Evolutionary conservation across 2,113 vertebrate genomes (phyloP), one percentile per base, ranked within the genome.

Genomic region (Ceyx cyanopectus): DNA sequence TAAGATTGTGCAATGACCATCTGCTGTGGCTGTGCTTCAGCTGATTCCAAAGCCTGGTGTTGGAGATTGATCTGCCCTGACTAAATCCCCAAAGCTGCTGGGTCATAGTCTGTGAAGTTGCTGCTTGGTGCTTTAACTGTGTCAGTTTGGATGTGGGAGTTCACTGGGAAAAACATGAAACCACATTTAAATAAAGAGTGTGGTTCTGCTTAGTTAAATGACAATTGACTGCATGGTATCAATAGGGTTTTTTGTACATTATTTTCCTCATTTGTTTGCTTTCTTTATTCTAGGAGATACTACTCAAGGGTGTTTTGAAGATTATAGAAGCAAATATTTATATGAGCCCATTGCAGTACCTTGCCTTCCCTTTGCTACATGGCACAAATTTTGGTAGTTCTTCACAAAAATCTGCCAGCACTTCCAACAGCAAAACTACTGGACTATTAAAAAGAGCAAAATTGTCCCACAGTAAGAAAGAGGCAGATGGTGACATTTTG

Each of bases 261-360:
- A 45, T 76, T 61, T 43, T 73, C 26, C 72, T 91, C 22, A 19
- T 56, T 82, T 84, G 3, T 77, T 85, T 92, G n/a, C 8, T 60
- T 72, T 84, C 57, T 75, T 81, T 87, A 21, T 95, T 90, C 85
- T 94, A 99, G 99, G 98, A 99, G 90, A 97, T 98, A 94, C 97
- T 99, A 80, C 98, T 99, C 51, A 98, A 98, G 58, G 99, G 99
- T 65, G 91, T 99, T 78, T 93, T 98, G 89, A 98, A 98, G 97
- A 99, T 99, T 23, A 97, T 99, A 32, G 98, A 99, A 90, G 97
- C 96, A 78, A 99, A 98, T 94, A 94, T 97, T 77, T 89, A 95
- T n/a, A 96, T 98, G 94, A 98, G 98, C 69, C 99, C 99, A 4
- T 98, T 98, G 34, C 98, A 99, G 72, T 98, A 98, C 92, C 97